Conservation (phyloP, 2,113 vertebrate genomes). For the Danionella cerebrum region DNA sequence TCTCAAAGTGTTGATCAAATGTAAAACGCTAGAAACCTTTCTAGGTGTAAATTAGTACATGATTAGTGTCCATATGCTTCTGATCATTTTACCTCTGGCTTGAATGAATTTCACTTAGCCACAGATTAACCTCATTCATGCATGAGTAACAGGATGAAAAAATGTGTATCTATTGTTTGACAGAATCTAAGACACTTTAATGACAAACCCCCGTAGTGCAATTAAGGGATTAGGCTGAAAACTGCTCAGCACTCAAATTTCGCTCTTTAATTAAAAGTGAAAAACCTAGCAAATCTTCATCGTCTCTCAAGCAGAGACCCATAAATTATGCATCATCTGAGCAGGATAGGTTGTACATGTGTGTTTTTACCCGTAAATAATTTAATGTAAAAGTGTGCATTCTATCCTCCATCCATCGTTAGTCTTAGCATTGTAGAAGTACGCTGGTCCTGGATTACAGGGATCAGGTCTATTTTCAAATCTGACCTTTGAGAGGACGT, state of each 20-base stretch:
- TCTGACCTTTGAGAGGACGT: conserved; percentile 20
- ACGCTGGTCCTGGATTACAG: background rate
- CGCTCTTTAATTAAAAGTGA: conserved; percentile 36
- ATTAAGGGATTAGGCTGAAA: conserved; percentile 40
- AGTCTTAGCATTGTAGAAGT: conserved; percentile 12
- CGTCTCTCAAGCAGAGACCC: background rate
- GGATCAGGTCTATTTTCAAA: conserved; percentile 23
- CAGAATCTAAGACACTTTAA: conserved; percentile 35
- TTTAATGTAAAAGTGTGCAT: conserved; percentile 37
- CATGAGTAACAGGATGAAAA: background rate
- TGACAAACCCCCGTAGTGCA: conserved; percentile 23
- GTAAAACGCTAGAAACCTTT: too few relatives aligned
- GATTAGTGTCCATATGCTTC: conserved; percentile 29
- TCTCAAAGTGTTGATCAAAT: background rate
- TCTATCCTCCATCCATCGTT: conserved; percentile 2
- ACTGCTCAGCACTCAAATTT: conserved; percentile 28
- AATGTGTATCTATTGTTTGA: conserved; percentile 21
- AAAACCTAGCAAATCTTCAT: conserved; percentile 28
- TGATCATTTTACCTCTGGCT: conserved; percentile 30
- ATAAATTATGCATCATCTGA: conserved; percentile 43
- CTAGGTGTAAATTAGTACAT: too few relatives aligned
- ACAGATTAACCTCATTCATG: conserved; percentile 24
- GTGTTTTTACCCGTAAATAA: conserved; percentile 36
- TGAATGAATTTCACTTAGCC: conserved; percentile 27
- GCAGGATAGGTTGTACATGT: conserved; percentile 36